These are phyloP conservation scores for Conger conger DNA, from an alignment of 2,113 vertebrate genomes.

Conservation along the genomic window DNA sequence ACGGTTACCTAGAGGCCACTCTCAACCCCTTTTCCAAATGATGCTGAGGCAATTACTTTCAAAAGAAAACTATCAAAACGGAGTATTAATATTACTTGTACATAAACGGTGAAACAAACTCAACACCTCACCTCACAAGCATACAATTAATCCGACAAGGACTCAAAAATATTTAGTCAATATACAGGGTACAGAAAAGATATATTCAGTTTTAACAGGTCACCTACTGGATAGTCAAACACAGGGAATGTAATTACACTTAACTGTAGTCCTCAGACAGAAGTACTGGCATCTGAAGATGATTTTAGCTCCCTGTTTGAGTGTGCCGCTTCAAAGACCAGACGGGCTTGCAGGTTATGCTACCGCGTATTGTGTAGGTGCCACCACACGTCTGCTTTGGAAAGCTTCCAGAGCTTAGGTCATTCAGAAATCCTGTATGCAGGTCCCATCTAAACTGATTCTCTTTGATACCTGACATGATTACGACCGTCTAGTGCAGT, in stretches of 20 bases:
- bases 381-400: background rate
- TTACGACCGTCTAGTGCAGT: background rate
- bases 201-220: background rate
- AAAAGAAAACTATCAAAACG: background rate
- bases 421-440: background rate
- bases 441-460: background rate
- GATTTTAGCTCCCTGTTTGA: background rate
- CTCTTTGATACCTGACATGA: background rate
- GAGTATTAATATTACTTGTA: background rate
- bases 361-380: background rate
- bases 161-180: background rate
- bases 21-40: background rate
- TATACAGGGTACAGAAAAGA: background rate
- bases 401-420: background rate
- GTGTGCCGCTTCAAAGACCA: background rate
- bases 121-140: background rate
- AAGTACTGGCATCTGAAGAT: background rate
- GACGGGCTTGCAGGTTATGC: background rate
- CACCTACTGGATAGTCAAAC: background rate
- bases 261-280: background rate
- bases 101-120: background rate
- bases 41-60: background rate
- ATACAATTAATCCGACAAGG: background rate
- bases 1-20: background rate
- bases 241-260: background rate